phyloP scores from a whole-genome alignment of 2,888 invertebrate genomes.

The Meghimatium bilineatum region DNA sequence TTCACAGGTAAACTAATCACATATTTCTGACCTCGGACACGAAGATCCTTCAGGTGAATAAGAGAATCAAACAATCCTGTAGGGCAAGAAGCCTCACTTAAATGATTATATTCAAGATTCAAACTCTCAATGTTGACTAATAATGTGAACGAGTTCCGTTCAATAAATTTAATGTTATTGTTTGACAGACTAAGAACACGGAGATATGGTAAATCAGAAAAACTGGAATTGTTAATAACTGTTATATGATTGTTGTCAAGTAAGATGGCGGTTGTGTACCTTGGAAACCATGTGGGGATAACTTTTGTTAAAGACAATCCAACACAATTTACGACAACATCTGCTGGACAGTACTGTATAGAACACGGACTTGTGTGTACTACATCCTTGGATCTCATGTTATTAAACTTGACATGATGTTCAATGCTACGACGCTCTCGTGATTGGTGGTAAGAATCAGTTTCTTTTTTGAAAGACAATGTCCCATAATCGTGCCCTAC shows the following conservation, averaged over 20 bases:
- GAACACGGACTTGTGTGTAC: not conserved
- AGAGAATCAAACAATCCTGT: constrained; percentile 12
- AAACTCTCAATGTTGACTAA: not conserved
- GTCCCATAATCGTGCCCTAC: no score
- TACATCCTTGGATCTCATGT: no score
- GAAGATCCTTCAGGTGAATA: not conserved
- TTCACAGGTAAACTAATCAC: not conserved
- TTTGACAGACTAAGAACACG: constrained; percentile 3
- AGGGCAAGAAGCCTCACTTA: not conserved
- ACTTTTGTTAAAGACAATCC: not conserved
- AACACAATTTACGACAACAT: not conserved
- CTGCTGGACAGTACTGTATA: not conserved
- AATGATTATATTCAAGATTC: constrained; percentile 7
- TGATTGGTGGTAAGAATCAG: no score
- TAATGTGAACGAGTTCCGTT: constrained; percentile 1
- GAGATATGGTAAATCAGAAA: not conserved
- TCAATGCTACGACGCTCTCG: no score
- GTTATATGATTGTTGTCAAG: constrained; percentile 6
- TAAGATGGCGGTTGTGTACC: constrained; percentile 2
- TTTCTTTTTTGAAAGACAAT: no score
- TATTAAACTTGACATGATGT: no score
- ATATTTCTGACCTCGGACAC: not conserved
- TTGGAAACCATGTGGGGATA: constrained; percentile 8
- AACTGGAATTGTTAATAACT: not conserved
- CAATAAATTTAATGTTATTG: constrained; percentile 5